Percentiles rank a stretch among this genome's conserved stretches.
phyloP scores from a whole-genome alignment of 1,140 invertebrate genomes.

The Macrobrachium rosenbergii region DNA sequence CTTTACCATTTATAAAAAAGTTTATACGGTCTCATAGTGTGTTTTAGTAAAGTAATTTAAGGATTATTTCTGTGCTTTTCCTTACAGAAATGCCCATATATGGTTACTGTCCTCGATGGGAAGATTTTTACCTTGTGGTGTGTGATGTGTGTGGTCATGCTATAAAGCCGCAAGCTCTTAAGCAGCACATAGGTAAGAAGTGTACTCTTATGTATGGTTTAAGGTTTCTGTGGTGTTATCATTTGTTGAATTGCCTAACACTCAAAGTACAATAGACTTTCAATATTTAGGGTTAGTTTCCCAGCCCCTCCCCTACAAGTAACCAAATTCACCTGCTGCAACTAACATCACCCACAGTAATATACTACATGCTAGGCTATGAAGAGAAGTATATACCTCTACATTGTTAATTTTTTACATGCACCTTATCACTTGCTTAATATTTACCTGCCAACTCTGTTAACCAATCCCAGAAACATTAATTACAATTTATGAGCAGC shows the following conservation, averaged over 20 bases:
- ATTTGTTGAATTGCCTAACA: background rate
- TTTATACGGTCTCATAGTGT: too few species aligned
- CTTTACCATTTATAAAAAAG: background rate
- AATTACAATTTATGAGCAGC: too few species aligned
- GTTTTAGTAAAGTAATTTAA: too few species aligned
- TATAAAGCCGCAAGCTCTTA: slow-evolving; percentile 73
- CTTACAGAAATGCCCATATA: slow-evolving; percentile 73
- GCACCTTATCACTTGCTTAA: too few species aligned
- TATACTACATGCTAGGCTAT: too few species aligned
- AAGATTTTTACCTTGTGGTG: slow-evolving; percentile 73
- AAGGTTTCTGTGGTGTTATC: background rate
- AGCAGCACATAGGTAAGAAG: slow-evolving; percentile 69
- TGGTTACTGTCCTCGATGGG: slow-evolving; percentile 73
- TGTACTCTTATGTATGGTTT: background rate
- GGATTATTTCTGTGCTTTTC: slow-evolving; percentile 6
- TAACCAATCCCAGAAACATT: too few species aligned
- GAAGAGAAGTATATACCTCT: too few species aligned
- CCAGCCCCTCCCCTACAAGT: too few species aligned
- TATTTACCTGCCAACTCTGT: too few species aligned
- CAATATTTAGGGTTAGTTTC: background rate
- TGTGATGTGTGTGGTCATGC: slow-evolving; percentile 73
- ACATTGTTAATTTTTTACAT: too few species aligned
- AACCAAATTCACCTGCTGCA: too few species aligned
- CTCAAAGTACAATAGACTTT: background rate
- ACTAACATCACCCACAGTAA: too few species aligned